Percentiles rank a stretch among this genome's conserved stretches.
These are phyloP conservation scores for Enteromius trimaculatus DNA, from an alignment of 2,797 vertebrate species.

Conservation along the genomic window DNA sequence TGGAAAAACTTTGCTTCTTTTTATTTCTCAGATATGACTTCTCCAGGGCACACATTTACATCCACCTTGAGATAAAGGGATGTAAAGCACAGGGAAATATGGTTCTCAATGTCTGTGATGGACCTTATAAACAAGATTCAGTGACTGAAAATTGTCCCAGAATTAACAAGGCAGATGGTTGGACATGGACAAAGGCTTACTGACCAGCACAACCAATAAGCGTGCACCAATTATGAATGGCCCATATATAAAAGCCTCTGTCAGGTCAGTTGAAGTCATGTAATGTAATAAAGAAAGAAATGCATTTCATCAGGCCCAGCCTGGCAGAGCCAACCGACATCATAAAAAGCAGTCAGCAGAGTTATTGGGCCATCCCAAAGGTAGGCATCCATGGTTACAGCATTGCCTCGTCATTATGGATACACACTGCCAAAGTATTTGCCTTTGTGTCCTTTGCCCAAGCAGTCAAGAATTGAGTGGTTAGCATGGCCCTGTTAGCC, in stretches of 20 bases:
- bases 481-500: not conserved
- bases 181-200: constrained; percentile 39
- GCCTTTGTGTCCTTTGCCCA: constrained; percentile 53
- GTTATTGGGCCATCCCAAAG: constrained; percentile 39
- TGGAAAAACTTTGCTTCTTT: constrained; percentile 36
- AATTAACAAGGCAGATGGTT: constrained; percentile 55
- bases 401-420: constrained; percentile 46
- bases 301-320: constrained; percentile 49
- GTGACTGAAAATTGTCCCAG: constrained; percentile 50
- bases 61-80: constrained; percentile 28
- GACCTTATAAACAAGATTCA: constrained; percentile 62
- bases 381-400: constrained; percentile 46
- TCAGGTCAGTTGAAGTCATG: constrained; percentile 18
- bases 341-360: constrained; percentile 47
- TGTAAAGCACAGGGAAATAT: constrained; percentile 33
- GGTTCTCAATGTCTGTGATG: constrained; percentile 45
- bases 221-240: constrained; percentile 26
- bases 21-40: constrained; percentile 38
- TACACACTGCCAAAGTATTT: constrained; percentile 31
- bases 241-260: constrained; percentile 45
- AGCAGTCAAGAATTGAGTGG: constrained; percentile 1
- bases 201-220: constrained; percentile 17
- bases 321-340: constrained; percentile 42
- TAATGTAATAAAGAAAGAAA: constrained; percentile 52
- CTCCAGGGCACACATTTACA: constrained; percentile 37